Conservation (phyloP, 2,113 vertebrate genomes). For the Ptilorrhoa leucosticta region DNA sequence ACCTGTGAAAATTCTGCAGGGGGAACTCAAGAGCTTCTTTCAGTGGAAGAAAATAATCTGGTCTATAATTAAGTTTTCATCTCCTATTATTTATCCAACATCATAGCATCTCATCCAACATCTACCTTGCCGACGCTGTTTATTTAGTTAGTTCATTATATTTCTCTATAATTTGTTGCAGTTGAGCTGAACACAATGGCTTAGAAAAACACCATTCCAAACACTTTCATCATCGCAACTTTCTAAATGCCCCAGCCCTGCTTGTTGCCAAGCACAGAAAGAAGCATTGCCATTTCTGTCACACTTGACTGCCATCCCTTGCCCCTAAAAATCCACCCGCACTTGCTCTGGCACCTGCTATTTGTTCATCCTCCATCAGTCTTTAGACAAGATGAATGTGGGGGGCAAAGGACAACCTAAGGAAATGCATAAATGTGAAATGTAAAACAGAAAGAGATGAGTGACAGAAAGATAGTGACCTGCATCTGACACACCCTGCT, state of each 20-base stretch:
- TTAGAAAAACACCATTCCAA: slow-evolving; percentile 64
- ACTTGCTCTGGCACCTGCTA: background rate
- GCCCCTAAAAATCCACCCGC: background rate
- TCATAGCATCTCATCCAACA: slow-evolving; percentile 41
- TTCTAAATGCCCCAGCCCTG: slow-evolving; percentile 47
- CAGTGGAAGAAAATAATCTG: slow-evolving; percentile 15
- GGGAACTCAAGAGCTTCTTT: slow-evolving; percentile 52
- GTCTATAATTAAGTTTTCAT: slow-evolving; percentile 63
- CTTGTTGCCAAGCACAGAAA: slow-evolving; percentile 20
- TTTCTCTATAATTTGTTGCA: slow-evolving; percentile 59
- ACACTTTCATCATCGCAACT: slow-evolving; percentile 62
- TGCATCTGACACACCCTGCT: background rate
- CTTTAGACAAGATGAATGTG: background rate
- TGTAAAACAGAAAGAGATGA: background rate
- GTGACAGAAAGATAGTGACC: background rate
- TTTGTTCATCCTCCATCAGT: background rate
- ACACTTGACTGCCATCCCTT: slow-evolving; percentile 4
- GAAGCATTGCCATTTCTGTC: slow-evolving; percentile 2
- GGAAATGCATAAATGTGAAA: background rate
- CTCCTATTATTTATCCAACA: slow-evolving; percentile 54
- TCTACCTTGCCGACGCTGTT: slow-evolving; percentile 59
- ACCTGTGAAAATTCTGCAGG: slow-evolving; percentile 43
- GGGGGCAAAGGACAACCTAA: background rate
- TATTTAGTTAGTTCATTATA: slow-evolving; percentile 64
- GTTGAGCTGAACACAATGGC: slow-evolving; percentile 36